These are phyloP conservation scores for Chiloscyllium plagiosum DNA, from an alignment of 2,113 vertebrate genomes.

Conservation along the genomic window DNA sequence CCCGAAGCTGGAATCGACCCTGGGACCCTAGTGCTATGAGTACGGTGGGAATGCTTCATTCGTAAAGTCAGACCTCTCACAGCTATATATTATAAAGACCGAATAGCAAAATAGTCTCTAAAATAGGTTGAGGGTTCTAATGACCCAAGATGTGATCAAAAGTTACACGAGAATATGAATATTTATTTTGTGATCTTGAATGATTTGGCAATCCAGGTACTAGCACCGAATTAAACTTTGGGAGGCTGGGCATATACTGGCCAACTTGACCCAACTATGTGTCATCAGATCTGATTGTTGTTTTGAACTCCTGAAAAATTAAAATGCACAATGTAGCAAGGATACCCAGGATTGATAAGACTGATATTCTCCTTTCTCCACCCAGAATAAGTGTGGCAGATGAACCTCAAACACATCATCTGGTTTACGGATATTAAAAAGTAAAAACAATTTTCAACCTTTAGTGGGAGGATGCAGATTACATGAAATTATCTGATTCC, in stretches of 20 bases:
- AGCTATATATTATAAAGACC: background rate
- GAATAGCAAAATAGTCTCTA: background rate
- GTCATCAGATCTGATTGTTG: background rate
- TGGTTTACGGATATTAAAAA: background rate
- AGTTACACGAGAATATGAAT: background rate
- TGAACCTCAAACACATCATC: background rate
- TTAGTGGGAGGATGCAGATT: background rate
- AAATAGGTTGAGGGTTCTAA: background rate
- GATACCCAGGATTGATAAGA: background rate
- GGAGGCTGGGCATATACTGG: background rate
- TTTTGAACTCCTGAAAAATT: background rate
- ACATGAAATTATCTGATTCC: background rate
- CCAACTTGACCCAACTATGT: background rate
- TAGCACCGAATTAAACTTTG: background rate
- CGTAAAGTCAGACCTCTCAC: background rate
- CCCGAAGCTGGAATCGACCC: too few relatives aligned
- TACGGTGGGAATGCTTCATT: background rate
- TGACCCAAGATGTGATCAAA: background rate
- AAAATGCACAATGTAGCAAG: background rate
- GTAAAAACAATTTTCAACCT: background rate
- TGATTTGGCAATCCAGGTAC: background rate
- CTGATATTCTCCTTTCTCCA: background rate
- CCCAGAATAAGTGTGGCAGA: background rate
- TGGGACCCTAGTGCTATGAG: background rate
- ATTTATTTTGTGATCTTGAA: background rate